phyloP scores from a whole-genome alignment of 2,113 vertebrate genomes.

The Perca fluviatilis region DNA sequence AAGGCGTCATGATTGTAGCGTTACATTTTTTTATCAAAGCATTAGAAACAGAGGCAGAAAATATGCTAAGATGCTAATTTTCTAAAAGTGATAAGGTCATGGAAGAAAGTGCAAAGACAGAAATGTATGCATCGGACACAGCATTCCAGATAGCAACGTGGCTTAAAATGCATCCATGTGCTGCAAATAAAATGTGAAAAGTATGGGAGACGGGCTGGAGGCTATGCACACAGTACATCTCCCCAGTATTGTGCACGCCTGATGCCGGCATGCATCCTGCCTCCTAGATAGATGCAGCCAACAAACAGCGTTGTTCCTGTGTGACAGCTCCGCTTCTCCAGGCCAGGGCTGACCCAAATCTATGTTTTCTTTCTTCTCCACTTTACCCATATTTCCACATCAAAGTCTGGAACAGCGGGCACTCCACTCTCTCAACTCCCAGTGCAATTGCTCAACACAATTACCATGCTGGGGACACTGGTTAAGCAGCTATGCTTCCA shows the following conservation, averaged over 20 bases:
- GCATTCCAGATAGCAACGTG: neutral
- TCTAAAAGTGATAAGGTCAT: neutral
- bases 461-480: slow-evolving; percentile 27
- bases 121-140: slow-evolving; percentile 22
- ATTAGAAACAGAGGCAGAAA: slow-evolving; percentile 3
- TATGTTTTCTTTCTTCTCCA: neutral
- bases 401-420: slow-evolving; percentile 1
- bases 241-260: slow-evolving; percentile 51
- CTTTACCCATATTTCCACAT: slow-evolving; percentile 33
- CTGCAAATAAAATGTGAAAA: slow-evolving; percentile 51
- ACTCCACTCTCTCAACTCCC: slow-evolving; percentile 27
- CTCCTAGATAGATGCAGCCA: slow-evolving; percentile 64
- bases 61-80: slow-evolving; percentile 2
- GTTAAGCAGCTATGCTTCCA: slow-evolving; percentile 49
- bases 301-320: slow-evolving; percentile 53
- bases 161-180: slow-evolving; percentile 31
- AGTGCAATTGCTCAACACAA: slow-evolving; percentile 11
- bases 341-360: slow-evolving; percentile 76
- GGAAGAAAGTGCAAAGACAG: neutral
- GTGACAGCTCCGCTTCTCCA: slow-evolving; percentile 72
- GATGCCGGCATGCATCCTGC: slow-evolving; percentile 60
- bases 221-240: slow-evolving; percentile 50
- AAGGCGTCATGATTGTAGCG: neutral
- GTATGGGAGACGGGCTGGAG: slow-evolving; percentile 18
- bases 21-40: neutral